Percentiles rank a stretch among this genome's conserved stretches.
Evolutionary conservation across 2,888 invertebrate species (phyloP).

Genomic region (Steinernema scapterisci): DNA sequence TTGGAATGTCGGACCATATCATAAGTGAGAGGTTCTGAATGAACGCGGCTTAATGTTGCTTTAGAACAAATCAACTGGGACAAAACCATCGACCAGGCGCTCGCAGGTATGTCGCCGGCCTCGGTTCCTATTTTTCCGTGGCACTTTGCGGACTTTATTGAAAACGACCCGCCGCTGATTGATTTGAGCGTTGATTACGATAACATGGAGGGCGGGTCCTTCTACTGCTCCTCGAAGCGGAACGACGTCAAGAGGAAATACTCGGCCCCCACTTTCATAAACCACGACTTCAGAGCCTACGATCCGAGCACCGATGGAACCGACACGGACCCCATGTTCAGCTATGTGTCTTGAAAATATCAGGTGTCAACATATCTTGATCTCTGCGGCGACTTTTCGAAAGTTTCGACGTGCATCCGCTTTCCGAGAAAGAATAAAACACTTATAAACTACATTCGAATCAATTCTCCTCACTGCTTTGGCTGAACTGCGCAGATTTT

Average conservation of each 20-base stretch:
- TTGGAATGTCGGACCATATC: conserved; percentile 63
- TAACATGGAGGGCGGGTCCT: conserved; percentile 46
- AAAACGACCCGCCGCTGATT: conserved; percentile 63
- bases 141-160: conserved; percentile 64
- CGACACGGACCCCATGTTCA: conserved; percentile 12
- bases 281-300: conserved; percentile 5
- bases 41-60: too few relatives aligned
- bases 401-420: too few relatives aligned
- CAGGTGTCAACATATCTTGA: neutral
- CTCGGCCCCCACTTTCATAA: neutral
- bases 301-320: conserved; percentile 17
- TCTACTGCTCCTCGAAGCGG: conserved; percentile 35
- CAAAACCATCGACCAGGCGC: conserved; percentile 53
- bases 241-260: neutral
- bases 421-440: neutral
- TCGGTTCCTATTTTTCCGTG: conserved; percentile 63
- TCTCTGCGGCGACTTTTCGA: neutral
- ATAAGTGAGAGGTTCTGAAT: conserved; percentile 50
- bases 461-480: neutral
- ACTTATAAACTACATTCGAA: neutral
- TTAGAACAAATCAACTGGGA: conserved; percentile 64
- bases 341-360: neutral
- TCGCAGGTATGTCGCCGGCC: conserved; percentile 52
- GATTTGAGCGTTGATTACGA: conserved; percentile 63
- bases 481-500: neutral